A percentile compares a stretch with the other conserved stretches of the same genome.
Evolutionary conservation across 1,140 invertebrate genomes (phyloP).

Genomic region (Callitettix versicolor): DNA sequence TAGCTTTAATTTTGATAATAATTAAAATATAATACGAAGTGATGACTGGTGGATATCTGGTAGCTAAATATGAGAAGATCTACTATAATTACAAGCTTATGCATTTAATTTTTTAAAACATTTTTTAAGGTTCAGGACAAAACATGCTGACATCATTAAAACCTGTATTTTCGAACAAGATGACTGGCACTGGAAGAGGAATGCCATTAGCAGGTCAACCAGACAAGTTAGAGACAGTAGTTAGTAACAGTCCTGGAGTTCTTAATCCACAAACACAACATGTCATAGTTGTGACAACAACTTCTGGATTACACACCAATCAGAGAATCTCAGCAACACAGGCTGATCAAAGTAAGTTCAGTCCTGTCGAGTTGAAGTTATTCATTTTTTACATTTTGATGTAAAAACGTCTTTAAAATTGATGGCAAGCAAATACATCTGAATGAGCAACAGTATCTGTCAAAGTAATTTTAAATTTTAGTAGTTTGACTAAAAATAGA

Average conservation of each 20-base stretch:
- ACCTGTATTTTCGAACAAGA: conserved; percentile 49
- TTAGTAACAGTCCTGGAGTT: conserved; percentile 50
- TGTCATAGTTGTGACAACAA: conserved; percentile 59
- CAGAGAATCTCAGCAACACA: conserved; percentile 50
- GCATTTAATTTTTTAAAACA: not conserved
- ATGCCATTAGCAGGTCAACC: conserved; percentile 29
- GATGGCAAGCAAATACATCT: too few species aligned
- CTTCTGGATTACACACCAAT: conserved; percentile 47
- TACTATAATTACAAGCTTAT: too few species aligned
- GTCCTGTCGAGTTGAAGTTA: too few species aligned
- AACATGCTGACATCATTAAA: conserved; percentile 46
- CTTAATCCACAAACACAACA: conserved; percentile 46
- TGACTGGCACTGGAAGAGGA: conserved; percentile 53
- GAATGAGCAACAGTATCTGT: too few species aligned
- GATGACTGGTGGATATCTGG: too few species aligned
- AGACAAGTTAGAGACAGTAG: conserved; percentile 51
- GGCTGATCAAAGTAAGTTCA: conserved; percentile 30
- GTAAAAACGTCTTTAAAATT: too few species aligned
- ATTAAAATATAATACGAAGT: too few species aligned
- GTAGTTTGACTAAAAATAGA: too few species aligned
- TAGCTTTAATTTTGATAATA: too few species aligned
- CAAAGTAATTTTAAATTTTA: too few species aligned
- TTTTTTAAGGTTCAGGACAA: conserved; percentile 2
- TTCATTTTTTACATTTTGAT: too few species aligned
- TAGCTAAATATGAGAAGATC: too few species aligned